Conservation (phyloP, 37 sponge, comb jelly and placozoan species). For the Petrosia ficiformis region DNA sequence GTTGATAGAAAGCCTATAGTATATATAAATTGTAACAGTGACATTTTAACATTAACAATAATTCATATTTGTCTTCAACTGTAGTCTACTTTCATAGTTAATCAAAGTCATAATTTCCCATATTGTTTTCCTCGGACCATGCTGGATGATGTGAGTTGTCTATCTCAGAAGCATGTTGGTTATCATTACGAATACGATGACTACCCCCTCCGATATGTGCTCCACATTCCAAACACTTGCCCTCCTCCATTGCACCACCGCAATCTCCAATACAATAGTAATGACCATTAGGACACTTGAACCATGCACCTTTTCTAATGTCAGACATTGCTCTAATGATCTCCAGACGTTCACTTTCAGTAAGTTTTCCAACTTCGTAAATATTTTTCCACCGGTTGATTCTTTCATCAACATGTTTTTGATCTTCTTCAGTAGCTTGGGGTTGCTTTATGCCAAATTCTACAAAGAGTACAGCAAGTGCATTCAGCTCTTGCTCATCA, state of each 20-base stretch:
- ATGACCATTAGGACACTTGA: slow-evolving; percentile 86
- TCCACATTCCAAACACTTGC: slow-evolving; percentile 82
- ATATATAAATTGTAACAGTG: no score
- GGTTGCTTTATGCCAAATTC: no score
- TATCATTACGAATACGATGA: slow-evolving; percentile 56
- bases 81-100: no score
- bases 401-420: neutral
- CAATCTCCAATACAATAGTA: slow-evolving; percentile 88
- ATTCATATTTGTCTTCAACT: no score
- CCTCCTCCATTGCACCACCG: slow-evolving; percentile 76
- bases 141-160: slow-evolving; percentile 68
- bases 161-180: slow-evolving; percentile 76
- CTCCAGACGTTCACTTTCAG: slow-evolving; percentile 50
- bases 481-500: neutral
- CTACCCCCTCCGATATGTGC: slow-evolving; percentile 71
- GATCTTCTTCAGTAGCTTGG: slow-evolving; percentile 33
- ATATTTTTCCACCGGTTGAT: slow-evolving; percentile 20
- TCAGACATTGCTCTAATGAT: slow-evolving; percentile 78
- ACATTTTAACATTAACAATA: no score
- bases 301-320: slow-evolving; percentile 83
- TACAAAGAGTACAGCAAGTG: neutral
- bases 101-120: slow-evolving; percentile 54
- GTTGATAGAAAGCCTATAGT: no score
- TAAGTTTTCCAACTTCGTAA: slow-evolving; percentile 48
- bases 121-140: slow-evolving; percentile 72